These are phyloP conservation scores for Benitochromis conjunctus DNA, from an alignment of 2,113 vertebrate genomes.

Conservation along the genomic window DNA sequence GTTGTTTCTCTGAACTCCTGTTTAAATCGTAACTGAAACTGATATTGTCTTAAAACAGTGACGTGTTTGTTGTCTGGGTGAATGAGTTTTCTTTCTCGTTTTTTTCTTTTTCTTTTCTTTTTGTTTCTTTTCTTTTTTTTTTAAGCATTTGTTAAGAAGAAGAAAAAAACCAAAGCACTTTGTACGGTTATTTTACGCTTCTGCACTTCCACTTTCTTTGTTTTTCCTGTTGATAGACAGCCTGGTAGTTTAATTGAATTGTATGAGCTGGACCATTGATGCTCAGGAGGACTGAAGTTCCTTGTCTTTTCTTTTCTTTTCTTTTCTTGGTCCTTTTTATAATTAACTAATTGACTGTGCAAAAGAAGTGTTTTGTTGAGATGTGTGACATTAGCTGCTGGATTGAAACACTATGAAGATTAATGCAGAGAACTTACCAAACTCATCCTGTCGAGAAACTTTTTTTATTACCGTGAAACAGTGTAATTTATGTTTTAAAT, in stretches of 20 bases:
- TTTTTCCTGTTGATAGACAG: constrained; percentile 13
- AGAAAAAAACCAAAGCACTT: constrained; percentile 62
- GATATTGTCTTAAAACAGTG: constrained; percentile 59
- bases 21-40: constrained; percentile 40
- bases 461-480: constrained; percentile 15
- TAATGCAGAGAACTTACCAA: background rate
- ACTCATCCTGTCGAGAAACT: constrained; percentile 5
- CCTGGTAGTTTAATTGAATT: constrained; percentile 18
- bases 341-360: constrained; percentile 21
- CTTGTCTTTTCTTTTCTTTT: background rate
- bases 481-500: constrained; percentile 20
- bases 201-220: constrained; percentile 51
- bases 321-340: constrained; percentile 1
- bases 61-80: constrained; percentile 7
- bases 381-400: constrained; percentile 33
- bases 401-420: constrained; percentile 14
- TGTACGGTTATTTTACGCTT: constrained; percentile 64
- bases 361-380: constrained; percentile 25
- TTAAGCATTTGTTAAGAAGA: constrained; percentile 43
- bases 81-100: background rate
- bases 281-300: constrained; percentile 10
- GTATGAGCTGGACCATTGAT: constrained; percentile 34
- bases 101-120: constrained; percentile 10
- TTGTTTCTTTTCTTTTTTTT: background rate
- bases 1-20: background rate